These are phyloP conservation scores for Pterois miles DNA, from an alignment of 2,797 vertebrate genomes.

Conservation along the genomic window DNA sequence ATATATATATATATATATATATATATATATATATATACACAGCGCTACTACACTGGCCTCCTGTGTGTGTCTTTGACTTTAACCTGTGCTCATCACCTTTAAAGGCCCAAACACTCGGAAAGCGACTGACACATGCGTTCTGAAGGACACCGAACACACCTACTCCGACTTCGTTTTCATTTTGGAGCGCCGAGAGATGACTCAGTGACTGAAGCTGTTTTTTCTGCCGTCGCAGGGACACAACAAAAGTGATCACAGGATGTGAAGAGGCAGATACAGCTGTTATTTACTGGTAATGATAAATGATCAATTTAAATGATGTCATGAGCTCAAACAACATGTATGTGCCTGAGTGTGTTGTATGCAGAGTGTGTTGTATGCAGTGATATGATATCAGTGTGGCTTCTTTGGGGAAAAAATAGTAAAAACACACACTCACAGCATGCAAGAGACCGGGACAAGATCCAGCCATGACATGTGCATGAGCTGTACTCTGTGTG, in stretches of 20 bases:
- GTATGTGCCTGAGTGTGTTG: slow-evolving; percentile 5
- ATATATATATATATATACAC: no score
- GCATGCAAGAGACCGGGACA: slow-evolving; percentile 35
- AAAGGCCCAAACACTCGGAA: no score
- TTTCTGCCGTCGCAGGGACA: no score
- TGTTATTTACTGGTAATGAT: background rate
- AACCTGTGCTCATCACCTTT: background rate
- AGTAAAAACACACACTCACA: slow-evolving; percentile 30
- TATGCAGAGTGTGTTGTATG: no score
- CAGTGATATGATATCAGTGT: background rate
- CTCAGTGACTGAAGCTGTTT: no score
- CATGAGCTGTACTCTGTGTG: slow-evolving; percentile 11
- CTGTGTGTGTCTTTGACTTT: background rate
- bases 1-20: no score
- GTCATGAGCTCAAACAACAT: background rate
- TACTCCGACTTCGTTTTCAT: no score
- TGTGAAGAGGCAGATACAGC: no score
- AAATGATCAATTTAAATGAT: background rate
- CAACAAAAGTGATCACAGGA: background rate
- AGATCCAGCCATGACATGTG: slow-evolving; percentile 28
- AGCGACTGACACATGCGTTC: no score
- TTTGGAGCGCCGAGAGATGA: no score
- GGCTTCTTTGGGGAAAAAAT: slow-evolving; percentile 17
- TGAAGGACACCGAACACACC: no score
- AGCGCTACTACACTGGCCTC: no score